phyloP scores from a whole-genome alignment of 2,113 vertebrate genomes.

The Triplophysa dalaica region DNA sequence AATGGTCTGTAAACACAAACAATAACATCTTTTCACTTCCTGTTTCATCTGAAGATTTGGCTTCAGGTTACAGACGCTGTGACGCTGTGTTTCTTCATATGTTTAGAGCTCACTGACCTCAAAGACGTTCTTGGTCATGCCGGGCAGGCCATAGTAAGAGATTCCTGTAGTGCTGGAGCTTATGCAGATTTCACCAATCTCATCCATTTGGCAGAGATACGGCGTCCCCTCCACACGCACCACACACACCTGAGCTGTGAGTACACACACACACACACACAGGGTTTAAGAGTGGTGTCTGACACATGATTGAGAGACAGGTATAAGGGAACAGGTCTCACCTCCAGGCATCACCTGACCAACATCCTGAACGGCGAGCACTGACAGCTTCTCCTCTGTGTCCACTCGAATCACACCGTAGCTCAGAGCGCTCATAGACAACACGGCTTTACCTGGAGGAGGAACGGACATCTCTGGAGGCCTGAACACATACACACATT shows the following conservation, averaged over 20 bases:
- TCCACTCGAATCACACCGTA: conserved; percentile 90
- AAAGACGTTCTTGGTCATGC: conserved; percentile 93
- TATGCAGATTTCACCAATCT: conserved; percentile 93
- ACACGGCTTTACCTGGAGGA: conserved; percentile 88
- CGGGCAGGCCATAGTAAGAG: conserved; percentile 87
- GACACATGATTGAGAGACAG: too few relatives aligned
- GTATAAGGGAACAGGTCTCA: conserved; percentile 56
- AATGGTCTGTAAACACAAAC: conserved; percentile 73
- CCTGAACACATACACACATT: conserved; percentile 64
- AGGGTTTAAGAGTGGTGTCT: neutral
- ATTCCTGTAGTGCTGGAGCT: conserved; percentile 82
- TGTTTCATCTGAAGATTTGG: too few relatives aligned
- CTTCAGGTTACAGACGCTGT: too few relatives aligned
- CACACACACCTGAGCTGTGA: conserved; percentile 83
- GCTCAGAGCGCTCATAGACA: conserved; percentile 93
- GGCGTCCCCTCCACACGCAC: conserved; percentile 89
- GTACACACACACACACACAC: conserved; percentile 36
- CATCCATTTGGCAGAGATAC: conserved; percentile 88
- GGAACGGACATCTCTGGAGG: conserved; percentile 88
- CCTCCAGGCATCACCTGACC: conserved; percentile 96
- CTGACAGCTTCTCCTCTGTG: conserved; percentile 92
- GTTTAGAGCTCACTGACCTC: conserved; percentile 75
- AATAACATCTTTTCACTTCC: neutral
- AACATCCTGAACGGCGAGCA: conserved; percentile 93
- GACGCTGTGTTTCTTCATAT: too few relatives aligned